Conservation (phyloP, 37 sponge, comb jelly and placozoan species). For the Tethya wilhelma region DNA sequence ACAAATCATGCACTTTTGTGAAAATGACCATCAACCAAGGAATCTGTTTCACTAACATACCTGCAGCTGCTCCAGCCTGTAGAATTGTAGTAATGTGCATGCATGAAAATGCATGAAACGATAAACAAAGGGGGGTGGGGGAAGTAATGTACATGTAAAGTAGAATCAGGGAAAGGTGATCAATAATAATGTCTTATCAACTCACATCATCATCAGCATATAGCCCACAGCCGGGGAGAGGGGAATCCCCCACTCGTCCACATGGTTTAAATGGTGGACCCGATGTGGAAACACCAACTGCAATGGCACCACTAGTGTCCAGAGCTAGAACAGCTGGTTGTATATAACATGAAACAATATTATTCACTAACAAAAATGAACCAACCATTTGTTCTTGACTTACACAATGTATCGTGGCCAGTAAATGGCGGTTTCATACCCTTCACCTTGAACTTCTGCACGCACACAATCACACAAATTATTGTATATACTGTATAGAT, state of each 20-base stretch:
- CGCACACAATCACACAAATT: neutral
- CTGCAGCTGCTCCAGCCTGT: constrained; percentile 56
- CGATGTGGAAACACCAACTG: constrained; percentile 80
- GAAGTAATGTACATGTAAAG: neutral
- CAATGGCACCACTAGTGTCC: constrained; percentile 44
- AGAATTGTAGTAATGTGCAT: neutral
- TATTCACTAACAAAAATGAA: neutral
- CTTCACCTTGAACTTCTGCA: constrained; percentile 25
- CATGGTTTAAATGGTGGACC: constrained; percentile 74
- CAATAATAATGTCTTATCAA: neutral
- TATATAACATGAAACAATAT: neutral
- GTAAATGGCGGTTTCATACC: neutral
- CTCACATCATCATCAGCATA: constrained; percentile 75
- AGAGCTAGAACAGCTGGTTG: constrained; percentile 64
- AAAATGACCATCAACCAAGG: no score
- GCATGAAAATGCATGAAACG: neutral
- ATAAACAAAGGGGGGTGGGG: constrained; percentile 12
- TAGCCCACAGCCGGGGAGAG: constrained; percentile 82
- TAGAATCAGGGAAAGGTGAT: neutral
- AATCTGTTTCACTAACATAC: constrained; percentile 4
- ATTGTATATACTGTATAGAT: constrained; percentile 1
- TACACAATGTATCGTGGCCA: constrained; percentile 73
- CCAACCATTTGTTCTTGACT: neutral
- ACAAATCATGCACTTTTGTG: neutral
- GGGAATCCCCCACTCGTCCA: constrained; percentile 86